Base-by-base conservation (phyloP, 2,797 vertebrate genomes). In the Pyrrhura leucotis region DNA sequence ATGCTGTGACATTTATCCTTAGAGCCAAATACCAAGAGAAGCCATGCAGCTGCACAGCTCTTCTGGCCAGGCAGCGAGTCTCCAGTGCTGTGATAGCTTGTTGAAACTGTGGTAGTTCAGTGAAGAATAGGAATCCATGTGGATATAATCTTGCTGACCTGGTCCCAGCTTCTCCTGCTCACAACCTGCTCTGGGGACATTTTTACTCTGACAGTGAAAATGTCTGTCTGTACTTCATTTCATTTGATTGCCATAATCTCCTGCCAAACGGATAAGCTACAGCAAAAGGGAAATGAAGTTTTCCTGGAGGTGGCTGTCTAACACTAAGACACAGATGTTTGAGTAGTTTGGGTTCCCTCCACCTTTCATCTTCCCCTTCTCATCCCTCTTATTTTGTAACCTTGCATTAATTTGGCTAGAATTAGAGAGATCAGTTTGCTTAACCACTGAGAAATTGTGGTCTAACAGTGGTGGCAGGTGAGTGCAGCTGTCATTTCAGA, bases 221-320 rank as follows among this genome's bases (percentile, higher is more conserved):
- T 58, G 14, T 58, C 54, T 23, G 48, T 29, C 75, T 42, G 18
- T 25, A 39, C 21, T 81, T 82, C 29, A 77, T 96, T 88, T 75
- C 45, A 71, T 91, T 93, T 91, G 44, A 61, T 42, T 80, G 79
- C 81, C 68, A 39, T 84, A 80, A 81, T 93, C 68, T 89, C 76
- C 50, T 89, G 68, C 37, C 31, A n/a, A 28, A 53, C 0, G 10
- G 72, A 62, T 68, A 71, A 91, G 5, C 31, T 65, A 8, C 6
- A 35, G 72, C 53, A 85, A 1, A 2, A 83, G 48, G 31, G 72
- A 90, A 81, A 59, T 39, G 26, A 62, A 18, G 80, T 87, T 76
- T 91, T 89, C 75, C 40, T 61, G 48, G 17, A 39, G 48, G 58
- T 54, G 40, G 20, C 26, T 84, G 48, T 14, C 39, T 91, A 50